A percentile compares a stretch with the other conserved stretches of the same genome.
These are phyloP conservation scores for Berghia stephanieae DNA, from an alignment of 1,140 invertebrate species.

Conservation along the genomic window DNA sequence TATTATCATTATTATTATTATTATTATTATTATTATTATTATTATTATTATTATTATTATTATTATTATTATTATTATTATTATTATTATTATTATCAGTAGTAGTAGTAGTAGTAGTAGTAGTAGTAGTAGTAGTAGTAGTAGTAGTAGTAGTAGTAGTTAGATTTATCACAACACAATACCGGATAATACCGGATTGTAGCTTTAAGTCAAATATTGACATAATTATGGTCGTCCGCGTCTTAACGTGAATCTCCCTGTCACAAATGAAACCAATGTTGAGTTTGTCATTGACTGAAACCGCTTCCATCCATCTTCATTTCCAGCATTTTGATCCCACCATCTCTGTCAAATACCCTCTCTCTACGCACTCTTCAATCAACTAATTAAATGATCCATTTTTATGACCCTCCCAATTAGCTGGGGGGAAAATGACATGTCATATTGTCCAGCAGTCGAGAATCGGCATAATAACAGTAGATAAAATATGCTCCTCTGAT, in stretches of 20 bases:
- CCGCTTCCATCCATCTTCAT: too few relatives aligned
- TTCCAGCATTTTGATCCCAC: too few relatives aligned
- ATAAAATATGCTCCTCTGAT: too few relatives aligned
- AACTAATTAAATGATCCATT: background rate
- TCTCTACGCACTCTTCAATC: too few relatives aligned
- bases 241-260: background rate
- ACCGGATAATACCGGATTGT: background rate
- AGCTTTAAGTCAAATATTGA: background rate
- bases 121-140: slow-evolving; percentile 1
- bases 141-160: slow-evolving; percentile 10
- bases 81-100: too few relatives aligned
- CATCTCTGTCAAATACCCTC: too few relatives aligned
- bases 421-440: too few relatives aligned
- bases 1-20: background rate
- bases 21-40: background rate
- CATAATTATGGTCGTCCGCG: too few relatives aligned
- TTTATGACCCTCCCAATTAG: background rate
- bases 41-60: background rate
- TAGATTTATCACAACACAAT: background rate
- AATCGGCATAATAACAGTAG: too few relatives aligned
- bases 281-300: too few relatives aligned
- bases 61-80: background rate
- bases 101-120: slow-evolving; percentile 16
- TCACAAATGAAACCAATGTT: too few relatives aligned
- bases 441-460: too few relatives aligned